Conservation (phyloP, 1,140 invertebrate species). For the Brevipalpus yothersi region DNA sequence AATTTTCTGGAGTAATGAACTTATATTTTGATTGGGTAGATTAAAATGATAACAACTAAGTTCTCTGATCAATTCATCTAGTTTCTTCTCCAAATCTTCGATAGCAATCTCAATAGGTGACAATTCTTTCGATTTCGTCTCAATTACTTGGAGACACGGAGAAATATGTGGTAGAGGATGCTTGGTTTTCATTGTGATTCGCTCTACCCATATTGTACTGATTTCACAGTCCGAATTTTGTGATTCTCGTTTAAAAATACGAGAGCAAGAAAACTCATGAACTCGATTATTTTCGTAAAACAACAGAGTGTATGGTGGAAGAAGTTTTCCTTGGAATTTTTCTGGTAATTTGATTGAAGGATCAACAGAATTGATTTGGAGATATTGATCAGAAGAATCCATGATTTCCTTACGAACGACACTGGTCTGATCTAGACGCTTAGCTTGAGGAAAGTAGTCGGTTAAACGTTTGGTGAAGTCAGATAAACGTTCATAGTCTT, state of each 20-base stretch:
- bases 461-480: conserved; percentile 79
- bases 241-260: conserved; percentile 31
- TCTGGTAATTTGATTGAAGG: conserved; percentile 39
- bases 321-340: conserved; percentile 19
- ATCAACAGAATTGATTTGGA: conserved; percentile 84
- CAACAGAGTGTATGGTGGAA: conserved; percentile 64
- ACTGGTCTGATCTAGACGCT: conserved; percentile 49
- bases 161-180: conserved; percentile 69
- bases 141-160: conserved; percentile 72
- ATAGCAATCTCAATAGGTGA: conserved; percentile 78
- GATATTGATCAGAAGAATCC: conserved; percentile 20
- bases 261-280: conserved; percentile 61
- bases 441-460: conserved; percentile 70
- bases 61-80: conserved; percentile 42
- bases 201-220: conserved; percentile 77
- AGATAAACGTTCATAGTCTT: conserved; percentile 80
- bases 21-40: conserved; percentile 39
- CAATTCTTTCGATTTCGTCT: conserved; percentile 47
- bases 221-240: conserved; percentile 23
- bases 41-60: conserved; percentile 39
- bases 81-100: conserved; percentile 68
- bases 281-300: conserved; percentile 83
- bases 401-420: background rate
- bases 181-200: conserved; percentile 55
- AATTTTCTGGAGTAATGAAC: conserved; percentile 70